Base-by-base conservation (phyloP, 1,140 invertebrate species). In the Samia ricini region DNA sequence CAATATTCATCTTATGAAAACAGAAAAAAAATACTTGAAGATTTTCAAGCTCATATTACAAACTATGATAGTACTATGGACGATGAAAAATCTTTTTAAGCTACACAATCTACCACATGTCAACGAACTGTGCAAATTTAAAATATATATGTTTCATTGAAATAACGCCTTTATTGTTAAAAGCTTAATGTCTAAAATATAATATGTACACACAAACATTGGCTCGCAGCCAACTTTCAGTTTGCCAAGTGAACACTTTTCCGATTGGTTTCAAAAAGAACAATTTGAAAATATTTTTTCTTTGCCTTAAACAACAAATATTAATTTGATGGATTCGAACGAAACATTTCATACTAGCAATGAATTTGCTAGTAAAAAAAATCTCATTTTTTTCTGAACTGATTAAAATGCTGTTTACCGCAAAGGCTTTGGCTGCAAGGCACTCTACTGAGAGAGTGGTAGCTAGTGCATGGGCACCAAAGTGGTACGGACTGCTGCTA, bases 211-310 rank as follows among this genome's bases (percentile, higher is more conserved):
- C 8, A 24, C 24, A 55, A 15, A 24, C 8, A 24, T 19, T 57
- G 56, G 56, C 56, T 5, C 2, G 10, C 29, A 18, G 42, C 57
- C 57, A 59, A 59, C 57, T 48, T 57, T 33, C 33, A 12, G 21
- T 21, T 24, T 59, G 57, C 57, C 57, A 59, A 59, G 18, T 50
- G 57, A 50, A 59, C 57, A 59, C 65, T 67, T 67, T 63, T 61
- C 60, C 56, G 57, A 63, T 59, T 59, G 57, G 57, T 49, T 59
- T 49, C 24, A 50, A 59, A 59, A 59, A 59, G 19, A 20, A 33
- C 24, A 36, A 26, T 42, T 36, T 36, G 52, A 52, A 19, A 26
- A 26, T 4, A 24, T 55, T 55, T 55, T 24, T 54, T 55, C 23
- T 23, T 10, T n/a, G n/a, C n/a, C n/a, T n/a, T n/a, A n/a, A n/a